Evolutionary conservation across 2,113 vertebrate genomes (phyloP).

Genomic region (Rhagologus leucostigma): DNA sequence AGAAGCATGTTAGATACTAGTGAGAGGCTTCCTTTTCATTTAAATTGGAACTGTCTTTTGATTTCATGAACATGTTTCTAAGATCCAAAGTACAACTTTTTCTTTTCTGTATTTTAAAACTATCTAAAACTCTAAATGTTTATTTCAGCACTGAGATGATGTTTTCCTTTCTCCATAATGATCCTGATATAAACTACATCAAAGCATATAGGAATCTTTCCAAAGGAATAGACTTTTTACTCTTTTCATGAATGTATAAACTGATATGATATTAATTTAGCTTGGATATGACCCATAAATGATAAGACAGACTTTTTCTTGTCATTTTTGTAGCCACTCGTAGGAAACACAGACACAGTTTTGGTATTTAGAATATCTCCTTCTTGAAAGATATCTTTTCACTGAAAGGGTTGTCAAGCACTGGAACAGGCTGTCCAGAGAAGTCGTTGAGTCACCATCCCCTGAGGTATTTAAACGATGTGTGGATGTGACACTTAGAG

Average conservation of each 20-base stretch:
- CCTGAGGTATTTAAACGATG: background rate
- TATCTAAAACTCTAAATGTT: background rate
- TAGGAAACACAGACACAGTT: background rate
- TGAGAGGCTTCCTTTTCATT: background rate
- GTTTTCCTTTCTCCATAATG: background rate
- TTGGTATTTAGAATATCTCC: background rate
- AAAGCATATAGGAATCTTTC: background rate
- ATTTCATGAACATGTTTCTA: background rate
- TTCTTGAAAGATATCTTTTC: background rate
- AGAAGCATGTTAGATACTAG: background rate
- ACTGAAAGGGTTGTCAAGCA: background rate
- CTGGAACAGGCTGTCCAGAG: background rate
- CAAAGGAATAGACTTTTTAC: background rate
- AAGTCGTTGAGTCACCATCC: background rate
- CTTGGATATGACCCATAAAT: background rate
- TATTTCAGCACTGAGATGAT: background rate
- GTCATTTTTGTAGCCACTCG: background rate
- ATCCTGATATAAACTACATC: background rate
- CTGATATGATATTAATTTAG: background rate
- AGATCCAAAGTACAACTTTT: background rate
- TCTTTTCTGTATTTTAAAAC: background rate
- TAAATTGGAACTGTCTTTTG: background rate
- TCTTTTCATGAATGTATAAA: background rate
- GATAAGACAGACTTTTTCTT: background rate
- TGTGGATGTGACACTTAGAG: background rate